Conservation (phyloP, 1,140 invertebrate species). For the Nilaparvata lugens region DNA sequence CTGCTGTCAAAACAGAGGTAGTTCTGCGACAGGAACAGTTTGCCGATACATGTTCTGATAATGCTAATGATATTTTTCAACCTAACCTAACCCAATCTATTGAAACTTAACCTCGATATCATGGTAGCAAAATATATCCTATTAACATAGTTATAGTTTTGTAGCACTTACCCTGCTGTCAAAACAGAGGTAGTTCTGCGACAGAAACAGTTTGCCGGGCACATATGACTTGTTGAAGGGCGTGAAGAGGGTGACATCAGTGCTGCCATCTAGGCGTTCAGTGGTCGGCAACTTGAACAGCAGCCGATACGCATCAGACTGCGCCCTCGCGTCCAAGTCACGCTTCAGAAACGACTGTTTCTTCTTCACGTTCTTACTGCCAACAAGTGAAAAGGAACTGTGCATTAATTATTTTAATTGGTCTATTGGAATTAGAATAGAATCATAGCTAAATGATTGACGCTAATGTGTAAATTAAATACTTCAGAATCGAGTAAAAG, state of each 20-base stretch:
- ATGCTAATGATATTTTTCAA: too few species aligned
- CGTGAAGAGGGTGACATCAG: slow-evolving; percentile 86
- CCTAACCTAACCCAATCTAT: too few species aligned
- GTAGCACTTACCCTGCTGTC: slow-evolving; percentile 70
- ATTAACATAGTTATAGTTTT: slow-evolving; percentile 4
- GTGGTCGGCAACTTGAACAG: slow-evolving; percentile 75
- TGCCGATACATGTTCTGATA: too few species aligned
- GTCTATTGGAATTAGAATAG: background rate
- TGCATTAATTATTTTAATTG: background rate
- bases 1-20: slow-evolving; percentile 94
- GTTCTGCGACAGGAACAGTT: slow-evolving; percentile 85
- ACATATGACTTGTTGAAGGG: slow-evolving; percentile 89
- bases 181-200: slow-evolving; percentile 93
- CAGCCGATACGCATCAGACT: slow-evolving; percentile 77
- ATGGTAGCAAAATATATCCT: too few species aligned
- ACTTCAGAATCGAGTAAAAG: background rate
- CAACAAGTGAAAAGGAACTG: slow-evolving; percentile 16
- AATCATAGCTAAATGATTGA: background rate
- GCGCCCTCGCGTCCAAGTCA: slow-evolving; percentile 87
- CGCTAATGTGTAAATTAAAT: background rate
- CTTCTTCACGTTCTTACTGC: slow-evolving; percentile 72
- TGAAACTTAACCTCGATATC: too few species aligned
- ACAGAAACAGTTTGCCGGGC: slow-evolving; percentile 84
- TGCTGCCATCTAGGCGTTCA: slow-evolving; percentile 89
- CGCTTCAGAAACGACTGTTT: slow-evolving; percentile 83